Evolutionary conservation across 2,113 vertebrate genomes (phyloP), one percentile per base, ranked within the genome.

Genomic region (Riparia riparia): DNA sequence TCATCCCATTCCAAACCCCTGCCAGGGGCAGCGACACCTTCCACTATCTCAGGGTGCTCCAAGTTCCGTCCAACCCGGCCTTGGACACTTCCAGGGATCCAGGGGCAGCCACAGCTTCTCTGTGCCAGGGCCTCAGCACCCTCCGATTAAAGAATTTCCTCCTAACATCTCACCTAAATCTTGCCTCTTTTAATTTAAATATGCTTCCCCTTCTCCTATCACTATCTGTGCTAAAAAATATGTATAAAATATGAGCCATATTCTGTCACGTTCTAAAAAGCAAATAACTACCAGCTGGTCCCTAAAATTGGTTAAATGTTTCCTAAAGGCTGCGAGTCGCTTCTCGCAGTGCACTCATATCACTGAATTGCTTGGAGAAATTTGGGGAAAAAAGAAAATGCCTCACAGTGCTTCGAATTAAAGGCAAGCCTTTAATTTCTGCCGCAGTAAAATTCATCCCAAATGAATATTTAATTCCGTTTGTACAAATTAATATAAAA

Each of bases 381-480:
- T 34, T 6, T 34, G 29, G 9, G 32, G 16, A 2, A 28, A 37
- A 51, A 63, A 63, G 45, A 56, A 54, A 65, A 49, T 14, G 11
- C 19, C 60, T 41, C 42, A 17, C 5, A 77, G 58, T 11, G 44
- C 64, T 83, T 77, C 61, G 80, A 84, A 90, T 82, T 80, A 94
- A 86, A 86, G 51, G 34, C 58, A 84, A 54, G 31, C 18, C 80
- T 86, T 86, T 78, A 53, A 72, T 78, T 92, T 82, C 78, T 81
- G 56, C n/a, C 74, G 81, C 51, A 90, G 39, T 78, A 90, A 96
- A 97, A 95, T 26, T 26, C 57, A 79, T 91, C 78, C 85, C 57
- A 93, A 91, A 93, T 9, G 58, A 90, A 95, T 81, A 86, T 92
- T 96, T 95, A 86, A 94, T 94, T 95, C 83, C 81, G 56, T 60